Evolutionary conservation across 1,140 invertebrate species (phyloP).

Genomic region (Anagrus nilaparvatae): DNA sequence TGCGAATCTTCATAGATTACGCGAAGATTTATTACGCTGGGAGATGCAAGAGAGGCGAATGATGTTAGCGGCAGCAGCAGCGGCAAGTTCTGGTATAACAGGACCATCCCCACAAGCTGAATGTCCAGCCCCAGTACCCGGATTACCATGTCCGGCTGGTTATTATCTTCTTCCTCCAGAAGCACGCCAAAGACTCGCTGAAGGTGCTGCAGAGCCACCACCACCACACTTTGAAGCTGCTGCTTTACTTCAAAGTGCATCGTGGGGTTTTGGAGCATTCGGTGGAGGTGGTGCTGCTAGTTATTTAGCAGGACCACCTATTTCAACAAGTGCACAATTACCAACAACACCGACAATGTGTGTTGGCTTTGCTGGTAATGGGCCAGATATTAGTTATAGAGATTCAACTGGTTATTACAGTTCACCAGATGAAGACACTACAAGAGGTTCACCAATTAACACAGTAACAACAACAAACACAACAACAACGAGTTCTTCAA

Average conservation of each 20-base stretch:
- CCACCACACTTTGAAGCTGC: slow-evolving; percentile 12
- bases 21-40: slow-evolving; percentile 36
- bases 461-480: no score
- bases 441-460: no score
- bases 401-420: no score
- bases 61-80: slow-evolving; percentile 49
- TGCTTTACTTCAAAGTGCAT: slow-evolving; percentile 16
- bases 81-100: slow-evolving; percentile 29
- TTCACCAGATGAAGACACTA: no score
- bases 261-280: slow-evolving; percentile 32
- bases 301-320: slow-evolving; percentile 21
- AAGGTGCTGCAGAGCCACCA: slow-evolving; percentile 16
- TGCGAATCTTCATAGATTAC: slow-evolving; percentile 35
- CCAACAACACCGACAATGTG: background rate
- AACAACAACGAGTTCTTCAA: no score
- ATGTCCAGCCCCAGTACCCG: slow-evolving; percentile 38
- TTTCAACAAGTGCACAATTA: slow-evolving; percentile 14
- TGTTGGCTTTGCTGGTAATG: no score
- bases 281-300: slow-evolving; percentile 20
- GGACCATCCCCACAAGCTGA: slow-evolving; percentile 9
- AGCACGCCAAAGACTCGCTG: slow-evolving; percentile 24
- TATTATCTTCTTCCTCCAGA: slow-evolving; percentile 31
- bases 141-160: slow-evolving; percentile 30
- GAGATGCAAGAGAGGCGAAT: slow-evolving; percentile 52
- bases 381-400: no score